phyloP scores from a whole-genome alignment of 2,113 vertebrate genomes.

The Zootoca vivipara region DNA sequence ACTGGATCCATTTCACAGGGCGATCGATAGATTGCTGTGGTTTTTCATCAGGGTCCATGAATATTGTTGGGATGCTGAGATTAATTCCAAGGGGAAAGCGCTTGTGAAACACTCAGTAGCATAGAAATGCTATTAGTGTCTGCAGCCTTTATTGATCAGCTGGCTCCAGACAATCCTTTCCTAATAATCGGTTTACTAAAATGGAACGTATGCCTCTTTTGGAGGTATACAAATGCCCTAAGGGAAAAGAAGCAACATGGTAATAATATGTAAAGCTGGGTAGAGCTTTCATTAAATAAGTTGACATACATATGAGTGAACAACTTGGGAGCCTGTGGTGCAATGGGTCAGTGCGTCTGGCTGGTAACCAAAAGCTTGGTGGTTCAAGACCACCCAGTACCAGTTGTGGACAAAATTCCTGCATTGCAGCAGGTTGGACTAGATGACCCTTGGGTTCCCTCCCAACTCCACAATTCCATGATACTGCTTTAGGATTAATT shows the following conservation, averaged over 20 bases:
- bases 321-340: no score
- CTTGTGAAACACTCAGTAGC: conserved; percentile 36
- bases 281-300: not conserved
- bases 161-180: conserved; percentile 36
- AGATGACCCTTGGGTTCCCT: no score
- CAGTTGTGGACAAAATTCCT: no score
- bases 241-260: not conserved
- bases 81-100: conserved; percentile 57
- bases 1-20: conserved; percentile 36
- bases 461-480: no score
- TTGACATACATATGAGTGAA: conserved; percentile 6
- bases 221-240: not conserved
- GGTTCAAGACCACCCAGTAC: no score
- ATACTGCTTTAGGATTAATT: no score
- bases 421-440: no score
- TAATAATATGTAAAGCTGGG: not conserved
- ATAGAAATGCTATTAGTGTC: conserved; percentile 50
- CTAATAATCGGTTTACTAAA: conserved; percentile 49
- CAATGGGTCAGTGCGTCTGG: no score
- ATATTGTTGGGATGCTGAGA: conserved; percentile 40
- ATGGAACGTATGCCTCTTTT: not conserved
- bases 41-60: conserved; percentile 25
- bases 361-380: no score
- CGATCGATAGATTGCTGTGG: not conserved
- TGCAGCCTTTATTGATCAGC: conserved; percentile 48